These are phyloP conservation scores for Tupaia tana DNA, from an alignment of 2,113 vertebrate species.

Conservation along the genomic window DNA sequence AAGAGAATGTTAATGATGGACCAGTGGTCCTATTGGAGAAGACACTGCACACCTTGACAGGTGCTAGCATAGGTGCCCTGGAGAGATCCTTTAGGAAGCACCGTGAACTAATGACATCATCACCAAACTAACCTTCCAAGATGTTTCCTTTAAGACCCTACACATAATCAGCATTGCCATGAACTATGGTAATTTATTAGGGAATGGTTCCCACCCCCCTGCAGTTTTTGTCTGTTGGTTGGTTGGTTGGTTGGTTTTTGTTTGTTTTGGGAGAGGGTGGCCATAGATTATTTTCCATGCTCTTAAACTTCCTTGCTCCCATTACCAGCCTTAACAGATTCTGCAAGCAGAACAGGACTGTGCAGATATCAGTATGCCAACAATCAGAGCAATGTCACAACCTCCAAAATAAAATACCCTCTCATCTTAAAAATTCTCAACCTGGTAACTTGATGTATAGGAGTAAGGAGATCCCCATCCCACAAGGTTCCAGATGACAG, in stretches of 20 bases:
- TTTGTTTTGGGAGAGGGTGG: background rate
- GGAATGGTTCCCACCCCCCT: background rate
- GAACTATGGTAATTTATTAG: background rate
- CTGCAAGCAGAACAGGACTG: background rate
- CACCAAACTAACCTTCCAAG: background rate
- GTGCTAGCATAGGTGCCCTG: background rate
- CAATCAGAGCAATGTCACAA: background rate
- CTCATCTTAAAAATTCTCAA: background rate
- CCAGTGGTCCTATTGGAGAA: background rate
- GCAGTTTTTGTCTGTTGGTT: no score
- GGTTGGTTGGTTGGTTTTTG: no score
- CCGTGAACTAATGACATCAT: background rate
- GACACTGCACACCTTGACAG: background rate
- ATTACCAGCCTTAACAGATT: background rate
- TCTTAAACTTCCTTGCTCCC: background rate
- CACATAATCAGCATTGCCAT: background rate
- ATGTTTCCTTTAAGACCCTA: background rate
- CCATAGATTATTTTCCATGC: background rate
- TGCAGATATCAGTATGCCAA: background rate
- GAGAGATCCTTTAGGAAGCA: background rate
- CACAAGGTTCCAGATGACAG: background rate
- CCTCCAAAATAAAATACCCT: background rate
- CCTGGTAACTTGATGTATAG: background rate
- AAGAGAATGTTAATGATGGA: background rate
- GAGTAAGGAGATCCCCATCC: background rate